Percentiles rank a stretch among this genome's conserved stretches.
Conservation (phyloP, 2,888 invertebrate species). For the Ichneumon xanthorius region DNA sequence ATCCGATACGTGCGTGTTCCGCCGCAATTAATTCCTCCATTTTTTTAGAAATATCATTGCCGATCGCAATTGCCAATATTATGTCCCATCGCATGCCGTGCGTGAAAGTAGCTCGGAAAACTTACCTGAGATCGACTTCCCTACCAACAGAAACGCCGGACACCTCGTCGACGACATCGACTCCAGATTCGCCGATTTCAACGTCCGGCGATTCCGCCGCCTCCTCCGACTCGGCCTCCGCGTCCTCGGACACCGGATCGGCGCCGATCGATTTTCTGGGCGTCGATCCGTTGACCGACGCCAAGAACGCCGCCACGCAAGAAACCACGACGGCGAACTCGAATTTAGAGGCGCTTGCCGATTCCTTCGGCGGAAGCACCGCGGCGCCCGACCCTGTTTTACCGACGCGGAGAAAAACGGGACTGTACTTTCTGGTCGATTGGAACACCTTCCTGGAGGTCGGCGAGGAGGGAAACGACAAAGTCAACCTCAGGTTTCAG, state of each 20-base stretch:
- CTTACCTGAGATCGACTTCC: slow-evolving; percentile 38
- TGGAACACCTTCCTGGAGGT: slow-evolving; percentile 95
- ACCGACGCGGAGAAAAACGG: slow-evolving; percentile 90
- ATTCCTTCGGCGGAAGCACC: slow-evolving; percentile 91
- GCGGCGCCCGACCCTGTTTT: slow-evolving; percentile 87
- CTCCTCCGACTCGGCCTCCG: not conserved
- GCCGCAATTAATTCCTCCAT: slow-evolving; percentile 18
- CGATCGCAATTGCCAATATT: slow-evolving; percentile 24
- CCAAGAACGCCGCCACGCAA: slow-evolving; percentile 7
- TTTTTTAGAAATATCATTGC: not conserved
- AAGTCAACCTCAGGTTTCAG: slow-evolving; percentile 92
- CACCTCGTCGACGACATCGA: slow-evolving; percentile 36
- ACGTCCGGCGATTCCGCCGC: slow-evolving; percentile 28
- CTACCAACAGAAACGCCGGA: slow-evolving; percentile 66
- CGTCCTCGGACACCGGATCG: not conserved
- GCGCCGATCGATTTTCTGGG: not conserved
- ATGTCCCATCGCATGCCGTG: slow-evolving; percentile 15
- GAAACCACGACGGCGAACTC: slow-evolving; percentile 46
- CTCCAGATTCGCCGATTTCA: slow-evolving; percentile 59
- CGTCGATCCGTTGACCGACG: not conserved
- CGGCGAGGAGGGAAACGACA: slow-evolving; percentile 90
- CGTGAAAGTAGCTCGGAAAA: slow-evolving; percentile 29
- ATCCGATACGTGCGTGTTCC: slow-evolving; percentile 16
- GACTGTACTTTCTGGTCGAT: slow-evolving; percentile 94
- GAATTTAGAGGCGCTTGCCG: slow-evolving; percentile 89